Evolutionary conservation across 2,888 invertebrate genomes (phyloP).

Genomic region (Melieria omissa): DNA sequence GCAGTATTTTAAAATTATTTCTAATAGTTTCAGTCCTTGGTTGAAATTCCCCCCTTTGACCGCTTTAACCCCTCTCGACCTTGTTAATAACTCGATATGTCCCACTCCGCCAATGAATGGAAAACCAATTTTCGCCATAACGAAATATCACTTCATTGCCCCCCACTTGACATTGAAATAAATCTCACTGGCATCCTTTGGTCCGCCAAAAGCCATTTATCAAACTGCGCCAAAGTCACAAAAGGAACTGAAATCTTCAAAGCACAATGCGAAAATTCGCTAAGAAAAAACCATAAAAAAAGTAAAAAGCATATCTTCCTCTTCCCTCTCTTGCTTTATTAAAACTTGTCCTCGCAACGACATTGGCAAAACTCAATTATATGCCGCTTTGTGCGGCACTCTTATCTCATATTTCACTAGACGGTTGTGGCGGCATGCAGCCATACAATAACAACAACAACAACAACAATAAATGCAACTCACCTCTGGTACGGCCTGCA

Average conservation of each 20-base stretch:
- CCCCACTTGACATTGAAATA: conserved; percentile 28
- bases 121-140: background rate
- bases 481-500: conserved; percentile 68
- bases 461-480: conserved; percentile 35
- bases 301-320: background rate
- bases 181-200: conserved; percentile 30
- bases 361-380: conserved; percentile 26
- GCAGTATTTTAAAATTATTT: no score
- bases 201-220: conserved; percentile 24
- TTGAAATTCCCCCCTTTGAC: no score
- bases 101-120: no score
- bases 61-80: no score
- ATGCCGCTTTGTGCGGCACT: conserved; percentile 7
- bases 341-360: background rate
- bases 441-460: background rate
- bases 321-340: background rate
- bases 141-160: conserved; percentile 13
- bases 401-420: background rate
- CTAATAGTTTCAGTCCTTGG: no score
- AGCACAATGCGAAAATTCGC: background rate
- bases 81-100: no score
- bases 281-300: background rate
- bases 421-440: conserved; percentile 20
- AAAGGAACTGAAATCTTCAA: conserved; percentile 2
- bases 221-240: background rate